phyloP scores from a whole-genome alignment of 2,888 invertebrate species.

The Erynnis tages region DNA sequence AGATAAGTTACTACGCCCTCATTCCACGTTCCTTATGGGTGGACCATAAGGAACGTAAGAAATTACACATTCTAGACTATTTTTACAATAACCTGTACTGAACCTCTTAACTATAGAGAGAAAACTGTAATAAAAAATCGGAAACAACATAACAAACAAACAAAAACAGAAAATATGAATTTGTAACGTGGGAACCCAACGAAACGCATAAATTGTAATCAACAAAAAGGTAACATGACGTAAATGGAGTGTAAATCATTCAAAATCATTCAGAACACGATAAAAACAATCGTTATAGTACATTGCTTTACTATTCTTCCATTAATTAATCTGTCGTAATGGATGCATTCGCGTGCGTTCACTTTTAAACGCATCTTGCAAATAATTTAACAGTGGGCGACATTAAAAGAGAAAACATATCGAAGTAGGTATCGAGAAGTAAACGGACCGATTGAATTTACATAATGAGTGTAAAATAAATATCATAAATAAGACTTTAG shows the following conservation, averaged over 20 bases:
- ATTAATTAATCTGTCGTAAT: conserved; percentile 35
- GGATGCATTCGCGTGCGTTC: conserved; percentile 47
- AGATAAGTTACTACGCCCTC: too few species aligned
- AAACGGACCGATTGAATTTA: conserved; percentile 35
- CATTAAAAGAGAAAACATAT: conserved; percentile 57
- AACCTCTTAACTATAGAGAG: too few species aligned
- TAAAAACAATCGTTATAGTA: conserved; percentile 20
- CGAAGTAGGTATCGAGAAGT: conserved; percentile 34
- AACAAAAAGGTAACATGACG: conserved; percentile 1
- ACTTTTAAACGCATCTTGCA: conserved; percentile 37
- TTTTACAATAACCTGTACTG: too few species aligned
- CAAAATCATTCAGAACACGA: conserved; percentile 14
- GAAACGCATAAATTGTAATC: conserved; percentile 8
- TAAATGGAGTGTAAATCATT: conserved; percentile 20
- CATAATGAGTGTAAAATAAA: conserved; percentile 34
- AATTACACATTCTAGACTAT: too few species aligned
- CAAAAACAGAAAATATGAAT: not conserved
- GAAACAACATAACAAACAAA: too few species aligned
- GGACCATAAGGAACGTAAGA: too few species aligned
- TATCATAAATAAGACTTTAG: conserved; percentile 29
- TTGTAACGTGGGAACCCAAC: conserved; percentile 12
- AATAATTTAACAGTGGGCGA: conserved; percentile 44
- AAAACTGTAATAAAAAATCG: too few species aligned
- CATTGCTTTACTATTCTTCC: conserved; percentile 21
- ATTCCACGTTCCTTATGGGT: too few species aligned